These are phyloP conservation scores for Xiphorhynchus erythropygius DNA, from an alignment of 2,797 vertebrate genomes.

Conservation along the genomic window DNA sequence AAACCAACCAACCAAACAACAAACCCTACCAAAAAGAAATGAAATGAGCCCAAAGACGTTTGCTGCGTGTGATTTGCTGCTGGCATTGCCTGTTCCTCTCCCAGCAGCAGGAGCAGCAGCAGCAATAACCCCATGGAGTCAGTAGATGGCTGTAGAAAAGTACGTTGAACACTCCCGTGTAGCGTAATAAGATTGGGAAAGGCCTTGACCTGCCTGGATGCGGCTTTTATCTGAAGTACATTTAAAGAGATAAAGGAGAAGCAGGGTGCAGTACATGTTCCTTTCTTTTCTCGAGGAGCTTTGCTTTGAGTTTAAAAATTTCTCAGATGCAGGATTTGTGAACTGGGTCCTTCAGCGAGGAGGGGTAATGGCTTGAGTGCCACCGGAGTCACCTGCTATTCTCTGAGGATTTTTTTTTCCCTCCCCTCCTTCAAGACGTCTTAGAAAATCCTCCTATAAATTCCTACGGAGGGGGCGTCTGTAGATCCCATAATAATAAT, in stretches of 20 bases:
- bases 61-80: too few species aligned
- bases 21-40: too few species aligned
- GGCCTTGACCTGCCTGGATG: conserved; percentile 82
- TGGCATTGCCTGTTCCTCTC: not conserved
- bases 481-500: conserved; percentile 51
- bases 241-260: conserved; percentile 84
- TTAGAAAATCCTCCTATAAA: conserved; percentile 53
- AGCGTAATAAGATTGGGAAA: conserved; percentile 78
- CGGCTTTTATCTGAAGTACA: conserved; percentile 84
- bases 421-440: not conserved
- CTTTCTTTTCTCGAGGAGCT: conserved; percentile 70
- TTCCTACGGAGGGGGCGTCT: conserved; percentile 60
- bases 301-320: conserved; percentile 69
- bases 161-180: conserved; percentile 68
- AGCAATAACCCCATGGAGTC: conserved; percentile 79
- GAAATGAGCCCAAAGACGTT: too few species aligned
- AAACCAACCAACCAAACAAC: too few species aligned
- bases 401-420: not conserved
- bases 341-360: conserved; percentile 24
- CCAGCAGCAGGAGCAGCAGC: conserved; percentile 34
- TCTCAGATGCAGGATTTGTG: conserved; percentile 46
- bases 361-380: conserved; percentile 56
- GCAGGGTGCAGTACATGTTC: conserved; percentile 72
- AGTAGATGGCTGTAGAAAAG: conserved; percentile 89
- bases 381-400: conserved; percentile 42